phyloP scores from a whole-genome alignment of 64 coral and sea anemone species.

The Anthopleura sola region DNA sequence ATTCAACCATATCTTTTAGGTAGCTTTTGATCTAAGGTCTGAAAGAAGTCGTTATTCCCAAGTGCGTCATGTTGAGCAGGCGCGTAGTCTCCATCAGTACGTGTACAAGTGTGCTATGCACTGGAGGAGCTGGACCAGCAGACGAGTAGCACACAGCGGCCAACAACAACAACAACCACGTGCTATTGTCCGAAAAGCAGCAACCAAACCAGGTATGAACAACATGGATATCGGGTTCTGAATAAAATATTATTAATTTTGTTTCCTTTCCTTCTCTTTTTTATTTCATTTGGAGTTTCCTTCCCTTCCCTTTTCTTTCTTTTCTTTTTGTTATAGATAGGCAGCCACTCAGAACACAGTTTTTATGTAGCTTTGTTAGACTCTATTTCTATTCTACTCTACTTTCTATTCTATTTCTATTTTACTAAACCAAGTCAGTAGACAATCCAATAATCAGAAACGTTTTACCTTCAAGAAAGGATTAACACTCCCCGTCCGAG shows the following conservation, averaged over 20 bases:
- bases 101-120: constrained; percentile 84
- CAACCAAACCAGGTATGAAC: neutral
- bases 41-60: constrained; percentile 67
- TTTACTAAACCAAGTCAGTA: no score
- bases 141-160: constrained; percentile 44
- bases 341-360: no score
- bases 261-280: neutral
- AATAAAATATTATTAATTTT: no score
- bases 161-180: neutral
- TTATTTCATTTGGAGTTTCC: neutral
- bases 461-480: neutral
- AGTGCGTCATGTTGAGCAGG: constrained; percentile 57
- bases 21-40: constrained; percentile 58
- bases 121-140: constrained; percentile 60
- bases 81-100: constrained; percentile 60
- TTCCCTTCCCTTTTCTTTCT: neutral
- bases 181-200: neutral
- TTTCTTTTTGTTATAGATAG: neutral
- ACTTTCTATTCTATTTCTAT: no score
- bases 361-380: no score
- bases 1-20: constrained; percentile 11
- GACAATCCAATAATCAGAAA: no score
- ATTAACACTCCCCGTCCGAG: no score
- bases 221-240: no score
- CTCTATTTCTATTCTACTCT: no score